Conservation (phyloP, 2,888 invertebrate genomes). For the Synergus japonicus region DNA sequence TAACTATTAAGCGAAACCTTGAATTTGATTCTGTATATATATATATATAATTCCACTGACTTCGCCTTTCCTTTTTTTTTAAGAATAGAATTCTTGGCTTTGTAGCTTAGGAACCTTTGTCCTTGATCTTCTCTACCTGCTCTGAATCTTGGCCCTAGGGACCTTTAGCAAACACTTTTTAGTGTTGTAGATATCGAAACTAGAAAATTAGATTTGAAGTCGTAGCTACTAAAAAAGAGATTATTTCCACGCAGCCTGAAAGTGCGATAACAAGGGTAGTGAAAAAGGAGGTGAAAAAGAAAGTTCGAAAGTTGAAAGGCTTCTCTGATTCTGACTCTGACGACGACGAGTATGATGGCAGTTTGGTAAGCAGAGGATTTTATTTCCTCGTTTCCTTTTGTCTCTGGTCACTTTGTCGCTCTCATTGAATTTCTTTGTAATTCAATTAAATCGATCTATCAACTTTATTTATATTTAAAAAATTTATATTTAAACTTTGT, state of each 20-base stretch:
- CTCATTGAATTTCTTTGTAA: background rate
- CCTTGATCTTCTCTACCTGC: slow-evolving; percentile 39
- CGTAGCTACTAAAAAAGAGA: background rate
- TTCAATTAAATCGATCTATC: background rate
- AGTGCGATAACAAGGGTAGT: slow-evolving; percentile 79
- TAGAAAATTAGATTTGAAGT: background rate
- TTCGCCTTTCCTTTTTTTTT: background rate
- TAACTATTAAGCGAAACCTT: background rate
- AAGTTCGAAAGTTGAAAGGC: slow-evolving; percentile 75
- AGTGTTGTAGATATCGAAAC: background rate
- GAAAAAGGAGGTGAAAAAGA: slow-evolving; percentile 80
- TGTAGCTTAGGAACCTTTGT: background rate
- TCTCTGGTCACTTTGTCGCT: background rate
- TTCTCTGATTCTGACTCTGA: slow-evolving; percentile 80
- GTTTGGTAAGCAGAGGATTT: slow-evolving; percentile 82
- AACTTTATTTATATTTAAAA: background rate
- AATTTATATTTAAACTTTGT: background rate
- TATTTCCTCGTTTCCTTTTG: slow-evolving; percentile 14
- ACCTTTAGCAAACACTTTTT: background rate
- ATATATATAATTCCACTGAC: background rate
- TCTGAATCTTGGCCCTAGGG: background rate
- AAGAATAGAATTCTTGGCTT: background rate
- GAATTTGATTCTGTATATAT: background rate
- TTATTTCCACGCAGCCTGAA: slow-evolving; percentile 79
- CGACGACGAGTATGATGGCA: slow-evolving; percentile 84